Evolutionary conservation across 2,797 vertebrate genomes (phyloP).

Genomic region (Lacerta agilis): DNA sequence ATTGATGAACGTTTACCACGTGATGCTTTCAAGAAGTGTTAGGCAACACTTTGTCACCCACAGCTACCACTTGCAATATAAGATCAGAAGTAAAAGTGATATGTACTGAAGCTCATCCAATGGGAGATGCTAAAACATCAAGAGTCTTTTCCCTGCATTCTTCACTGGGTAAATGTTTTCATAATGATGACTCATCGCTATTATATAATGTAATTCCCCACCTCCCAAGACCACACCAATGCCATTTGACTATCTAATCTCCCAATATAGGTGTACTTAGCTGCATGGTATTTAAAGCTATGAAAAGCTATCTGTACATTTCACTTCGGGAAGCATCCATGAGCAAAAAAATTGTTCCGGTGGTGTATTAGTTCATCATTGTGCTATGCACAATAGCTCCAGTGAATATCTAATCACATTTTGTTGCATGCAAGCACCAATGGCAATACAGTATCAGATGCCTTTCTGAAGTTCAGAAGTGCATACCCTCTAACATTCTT

Average conservation of each 20-base stretch:
- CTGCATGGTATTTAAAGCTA: not conserved
- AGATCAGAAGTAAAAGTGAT: not conserved
- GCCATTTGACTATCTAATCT: not conserved
- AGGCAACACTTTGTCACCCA: not conserved
- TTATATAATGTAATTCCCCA: not conserved
- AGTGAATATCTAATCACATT: not conserved
- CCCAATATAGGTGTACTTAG: not conserved
- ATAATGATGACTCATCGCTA: not conserved
- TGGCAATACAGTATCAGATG: not conserved
- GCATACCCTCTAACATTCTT: too few species aligned
- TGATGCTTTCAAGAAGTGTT: conserved; percentile 22
- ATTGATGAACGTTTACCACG: conserved; percentile 9
- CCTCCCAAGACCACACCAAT: not conserved
- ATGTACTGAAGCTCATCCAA: not conserved
- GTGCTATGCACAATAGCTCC: not conserved
- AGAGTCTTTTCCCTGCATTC: not conserved
- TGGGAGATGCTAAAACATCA: not conserved
- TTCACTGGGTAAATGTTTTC: not conserved
- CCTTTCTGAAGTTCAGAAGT: not conserved
- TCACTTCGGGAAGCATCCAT: not conserved
- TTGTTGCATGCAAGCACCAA: not conserved
- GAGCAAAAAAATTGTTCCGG: not conserved
- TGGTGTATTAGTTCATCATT: not conserved
- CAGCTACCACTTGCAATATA: not conserved
- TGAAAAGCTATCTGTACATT: not conserved